phyloP scores from a whole-genome alignment of 2,113 vertebrate species.

The Cochlearius cochlearius region DNA sequence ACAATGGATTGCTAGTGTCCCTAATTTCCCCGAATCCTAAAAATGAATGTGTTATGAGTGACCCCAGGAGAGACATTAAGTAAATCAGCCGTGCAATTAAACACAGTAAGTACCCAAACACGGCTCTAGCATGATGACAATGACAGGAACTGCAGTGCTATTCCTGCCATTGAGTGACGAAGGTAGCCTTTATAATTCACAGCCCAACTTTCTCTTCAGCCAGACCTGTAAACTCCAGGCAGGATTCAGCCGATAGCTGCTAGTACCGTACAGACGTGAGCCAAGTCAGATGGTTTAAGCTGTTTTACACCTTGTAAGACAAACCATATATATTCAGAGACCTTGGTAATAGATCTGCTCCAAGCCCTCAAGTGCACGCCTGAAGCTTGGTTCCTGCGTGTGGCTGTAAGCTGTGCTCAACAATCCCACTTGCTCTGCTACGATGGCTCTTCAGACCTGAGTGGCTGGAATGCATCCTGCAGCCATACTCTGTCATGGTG shows the following conservation, averaged over 20 bases:
- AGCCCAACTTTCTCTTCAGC: background rate
- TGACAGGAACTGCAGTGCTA: slow-evolving; percentile 17
- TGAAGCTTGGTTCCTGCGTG: accelerated
- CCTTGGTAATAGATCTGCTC: background rate
- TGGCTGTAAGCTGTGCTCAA: background rate
- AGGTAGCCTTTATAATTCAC: background rate
- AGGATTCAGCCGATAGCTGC: background rate
- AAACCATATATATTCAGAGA: background rate
- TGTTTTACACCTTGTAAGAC: background rate
- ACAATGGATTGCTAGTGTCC: background rate
- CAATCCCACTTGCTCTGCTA: background rate
- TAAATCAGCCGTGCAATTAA: slow-evolving; percentile 4
- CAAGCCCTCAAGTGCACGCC: background rate
- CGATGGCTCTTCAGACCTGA: background rate
- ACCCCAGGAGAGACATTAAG: slow-evolving; percentile 32
- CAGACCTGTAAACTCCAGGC: background rate
- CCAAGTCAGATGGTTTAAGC: background rate
- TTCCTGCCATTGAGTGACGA: background rate
- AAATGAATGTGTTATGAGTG: slow-evolving; percentile 30
- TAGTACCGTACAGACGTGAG: background rate
- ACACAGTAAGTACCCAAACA: background rate
- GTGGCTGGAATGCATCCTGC: background rate
- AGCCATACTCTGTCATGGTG: accelerated
- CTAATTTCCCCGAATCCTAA: slow-evolving; percentile 32
- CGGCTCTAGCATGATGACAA: background rate